Base-by-base conservation (phyloP, 2,113 vertebrate species). In the Engystomops pustulosus region DNA sequence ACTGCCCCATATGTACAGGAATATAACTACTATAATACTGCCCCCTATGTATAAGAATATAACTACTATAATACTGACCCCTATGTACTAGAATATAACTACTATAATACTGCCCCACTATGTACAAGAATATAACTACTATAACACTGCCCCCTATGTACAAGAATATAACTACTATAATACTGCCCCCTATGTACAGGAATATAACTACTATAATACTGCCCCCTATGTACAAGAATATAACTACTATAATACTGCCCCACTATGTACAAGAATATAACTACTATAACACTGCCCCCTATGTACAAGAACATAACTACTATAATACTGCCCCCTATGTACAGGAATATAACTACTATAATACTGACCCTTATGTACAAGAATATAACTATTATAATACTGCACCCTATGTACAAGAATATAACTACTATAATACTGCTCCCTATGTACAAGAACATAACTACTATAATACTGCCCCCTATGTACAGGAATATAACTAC, bases 191-290 rank as follows among this genome's bases (percentile, higher is more conserved):
- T 65, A 65, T 65, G 25, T 65, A 65, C 60, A 65, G 7, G 60
- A 65, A 65, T 65, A 65, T 60, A 65, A 65, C 27, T 65, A 65
- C 60, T 65, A 32, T 65, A 32, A 65, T 65, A 65, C 60, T 65
- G 27, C 38, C 60, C 17, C 60, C 60, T 65, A 65, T 65, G 12
- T 65, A 65, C 60, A 32, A 65, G 60, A 65, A 65, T 65, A 65
- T 65, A 65, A 65, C 27, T 65, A 65, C 27, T 65, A 65, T 65
- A 65, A 65, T 32, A 65, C 25, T 65, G 27, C 60, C 49, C 10
- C 27, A n/a, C 27, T 65, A 65, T 65, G 25, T 65, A 65, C 60
- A 65, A 17, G 60, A 65, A 65, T 65, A 65, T 60, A 65, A 65
- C 27, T 65, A 65, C 60, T 65, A 32, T 65, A 32, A 65, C 32